Evolutionary conservation across 2,888 invertebrate genomes (phyloP).

Genomic region (Agriopis leucophaearia): DNA sequence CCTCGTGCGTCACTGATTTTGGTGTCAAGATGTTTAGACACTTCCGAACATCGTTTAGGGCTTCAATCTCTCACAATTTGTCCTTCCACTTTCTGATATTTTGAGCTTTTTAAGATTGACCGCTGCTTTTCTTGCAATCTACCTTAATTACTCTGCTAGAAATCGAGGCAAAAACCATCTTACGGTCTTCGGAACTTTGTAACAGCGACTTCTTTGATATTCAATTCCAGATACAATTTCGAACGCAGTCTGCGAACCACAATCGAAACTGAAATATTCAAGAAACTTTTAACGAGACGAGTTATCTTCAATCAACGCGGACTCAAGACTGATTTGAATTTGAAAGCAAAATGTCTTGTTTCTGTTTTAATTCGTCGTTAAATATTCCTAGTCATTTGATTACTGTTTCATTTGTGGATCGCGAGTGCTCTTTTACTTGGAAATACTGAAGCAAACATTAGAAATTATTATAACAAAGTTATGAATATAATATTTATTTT

Average conservation of each 20-base stretch:
- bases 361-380: conserved; percentile 41
- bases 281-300: conserved; percentile 42
- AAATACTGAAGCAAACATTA: background rate
- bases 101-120: too few species aligned
- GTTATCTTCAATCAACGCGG: conserved; percentile 42
- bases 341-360: conserved; percentile 40
- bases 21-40: too few species aligned
- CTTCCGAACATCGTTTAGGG: too few species aligned
- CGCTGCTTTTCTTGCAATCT: too few species aligned
- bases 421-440: conserved; percentile 16
- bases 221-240: conserved; percentile 15
- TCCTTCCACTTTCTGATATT: too few species aligned
- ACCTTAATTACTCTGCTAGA: background rate
- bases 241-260: conserved; percentile 6
- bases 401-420: conserved; percentile 37
- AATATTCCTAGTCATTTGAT: conserved; percentile 45
- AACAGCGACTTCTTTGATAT: conserved; percentile 16
- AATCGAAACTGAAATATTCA: conserved; percentile 38
- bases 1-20: too few species aligned
- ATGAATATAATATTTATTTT: background rate
- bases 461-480: background rate
- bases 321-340: conserved; percentile 47
- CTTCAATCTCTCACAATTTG: too few species aligned
- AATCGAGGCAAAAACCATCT: background rate
- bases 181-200: background rate